Base-by-base conservation (phyloP, 2,888 invertebrate species). In the Strigamia maritima region DNA sequence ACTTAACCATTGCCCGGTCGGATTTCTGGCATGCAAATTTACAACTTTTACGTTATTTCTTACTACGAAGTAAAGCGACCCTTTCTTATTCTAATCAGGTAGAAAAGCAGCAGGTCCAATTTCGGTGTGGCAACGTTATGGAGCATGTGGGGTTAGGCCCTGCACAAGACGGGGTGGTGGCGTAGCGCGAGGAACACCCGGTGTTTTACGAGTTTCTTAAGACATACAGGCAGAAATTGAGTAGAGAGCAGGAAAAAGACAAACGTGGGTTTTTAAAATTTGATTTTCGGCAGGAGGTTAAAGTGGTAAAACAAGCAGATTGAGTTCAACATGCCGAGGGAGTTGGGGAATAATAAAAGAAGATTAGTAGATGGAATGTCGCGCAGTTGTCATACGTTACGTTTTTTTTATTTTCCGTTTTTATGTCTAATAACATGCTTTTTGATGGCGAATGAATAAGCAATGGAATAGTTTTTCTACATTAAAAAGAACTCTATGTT, bases 41-140 rank as follows among this genome's bases (percentile, higher is more conserved):
- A 35, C 35, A 35, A 35, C 35, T 1, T 35, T 35, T 8, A 65
- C 19, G 60, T 22, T 24, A 22, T 65, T 65, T 65, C n/a, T 2
- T 65, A 65, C 19, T 24, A 65, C 22, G 22, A 65, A 22, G 60
- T 65, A 6, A 19, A 65, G 60, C 60, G 60, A 65, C 60, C 60
- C 22, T 65, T 65, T 65, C 60, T 65, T 65, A 65, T 65, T 65
- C 60, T 65, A 65, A 65, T 65, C 60, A 65, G 60, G 60, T 65
- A 65, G 60, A 7, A 65, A 65, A 16, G 24, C 60, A 65, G 60
- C 60, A 22, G 22, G 60, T 22, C 60, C 60, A 65, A 65, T 65
- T 65, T 65, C 12, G 24, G 60, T 4, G 60, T 7, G 22, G 22
- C 24, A 65, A 65, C 60, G 19, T 65, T 65, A 65, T 65, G 60